Evolutionary conservation across 2,888 invertebrate genomes (phyloP).

Genomic region (Tachystola acroxantha): DNA sequence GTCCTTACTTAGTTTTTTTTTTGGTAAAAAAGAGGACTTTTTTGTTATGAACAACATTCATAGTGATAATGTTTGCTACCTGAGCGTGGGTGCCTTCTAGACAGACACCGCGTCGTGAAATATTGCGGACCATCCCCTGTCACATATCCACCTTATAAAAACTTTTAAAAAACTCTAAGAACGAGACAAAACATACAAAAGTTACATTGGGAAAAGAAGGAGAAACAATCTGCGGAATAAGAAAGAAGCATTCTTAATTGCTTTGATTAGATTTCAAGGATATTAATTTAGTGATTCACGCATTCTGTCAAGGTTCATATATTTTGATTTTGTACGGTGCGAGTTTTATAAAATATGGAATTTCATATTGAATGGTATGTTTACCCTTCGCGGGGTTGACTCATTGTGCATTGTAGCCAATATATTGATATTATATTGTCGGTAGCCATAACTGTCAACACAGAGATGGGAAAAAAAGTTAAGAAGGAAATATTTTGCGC

Average conservation of each 20-base stretch:
- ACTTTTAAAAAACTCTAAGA: slow-evolving; percentile 30
- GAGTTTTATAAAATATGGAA: slow-evolving; percentile 46
- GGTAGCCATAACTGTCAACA: slow-evolving; percentile 64
- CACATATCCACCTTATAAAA: slow-evolving; percentile 62
- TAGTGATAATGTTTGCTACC: slow-evolving; percentile 75
- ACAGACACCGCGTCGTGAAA: slow-evolving; percentile 59
- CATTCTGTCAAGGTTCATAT: slow-evolving; percentile 67
- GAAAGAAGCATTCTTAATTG: slow-evolving; percentile 68
- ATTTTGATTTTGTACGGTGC: slow-evolving; percentile 66
- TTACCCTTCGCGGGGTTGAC: slow-evolving; percentile 62
- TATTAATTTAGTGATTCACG: slow-evolving; percentile 74
- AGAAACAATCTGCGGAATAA: slow-evolving; percentile 25
- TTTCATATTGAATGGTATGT: slow-evolving; percentile 55
- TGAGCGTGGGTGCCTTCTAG: slow-evolving; percentile 68
- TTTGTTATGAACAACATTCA: slow-evolving; percentile 62
- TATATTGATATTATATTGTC: slow-evolving; percentile 42
- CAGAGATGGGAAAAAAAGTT: slow-evolving; percentile 46
- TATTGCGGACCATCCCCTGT: slow-evolving; percentile 72
- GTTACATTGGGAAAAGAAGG: slow-evolving; percentile 24
- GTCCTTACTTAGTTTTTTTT: slow-evolving; percentile 4
- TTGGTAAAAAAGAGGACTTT: slow-evolving; percentile 36
- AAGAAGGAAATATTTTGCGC: slow-evolving; percentile 64
- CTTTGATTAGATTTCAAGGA: slow-evolving; percentile 75
- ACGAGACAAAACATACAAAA: slow-evolving; percentile 25
- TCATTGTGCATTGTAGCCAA: slow-evolving; percentile 46